A percentile compares a stretch with the other conserved stretches of the same genome.
Evolutionary conservation across 1,140 invertebrate species (phyloP).

Genomic region (Uloborus diversus): DNA sequence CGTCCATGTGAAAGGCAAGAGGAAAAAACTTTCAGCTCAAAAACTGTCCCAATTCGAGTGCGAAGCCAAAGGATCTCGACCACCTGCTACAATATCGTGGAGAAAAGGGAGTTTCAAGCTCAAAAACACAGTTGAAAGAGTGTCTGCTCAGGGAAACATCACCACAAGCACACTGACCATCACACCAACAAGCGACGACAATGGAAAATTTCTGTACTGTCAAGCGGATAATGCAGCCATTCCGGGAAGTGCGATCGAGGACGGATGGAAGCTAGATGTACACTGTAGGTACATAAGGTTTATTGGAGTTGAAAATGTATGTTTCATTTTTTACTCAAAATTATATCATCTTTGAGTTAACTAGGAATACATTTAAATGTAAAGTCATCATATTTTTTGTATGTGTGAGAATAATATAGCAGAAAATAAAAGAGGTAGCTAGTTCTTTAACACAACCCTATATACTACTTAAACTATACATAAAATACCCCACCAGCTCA

Average conservation of each 20-base stretch:
- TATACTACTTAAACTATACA: too few relatives aligned
- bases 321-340: background rate
- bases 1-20: constrained; percentile 79
- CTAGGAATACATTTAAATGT: too few relatives aligned
- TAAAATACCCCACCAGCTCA: too few relatives aligned
- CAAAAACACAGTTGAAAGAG: constrained; percentile 33
- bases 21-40: constrained; percentile 82
- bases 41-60: constrained; percentile 84
- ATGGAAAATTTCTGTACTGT: constrained; percentile 82
- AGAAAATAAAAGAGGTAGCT: too few relatives aligned
- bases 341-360: too few relatives aligned
- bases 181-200: constrained; percentile 77
- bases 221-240: constrained; percentile 78
- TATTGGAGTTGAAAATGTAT: background rate
- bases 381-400: too few relatives aligned
- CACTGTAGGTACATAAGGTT: constrained; percentile 79
- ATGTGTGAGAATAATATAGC: too few relatives aligned
- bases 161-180: constrained; percentile 54
- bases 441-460: too few relatives aligned
- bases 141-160: constrained; percentile 54
- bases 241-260: constrained; percentile 74
- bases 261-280: constrained; percentile 84
- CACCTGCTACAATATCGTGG: constrained; percentile 87
- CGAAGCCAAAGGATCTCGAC: constrained; percentile 83
- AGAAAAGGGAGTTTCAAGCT: constrained; percentile 62